phyloP scores from a whole-genome alignment of 2,113 vertebrate species.

The Clinocottus analis region DNA sequence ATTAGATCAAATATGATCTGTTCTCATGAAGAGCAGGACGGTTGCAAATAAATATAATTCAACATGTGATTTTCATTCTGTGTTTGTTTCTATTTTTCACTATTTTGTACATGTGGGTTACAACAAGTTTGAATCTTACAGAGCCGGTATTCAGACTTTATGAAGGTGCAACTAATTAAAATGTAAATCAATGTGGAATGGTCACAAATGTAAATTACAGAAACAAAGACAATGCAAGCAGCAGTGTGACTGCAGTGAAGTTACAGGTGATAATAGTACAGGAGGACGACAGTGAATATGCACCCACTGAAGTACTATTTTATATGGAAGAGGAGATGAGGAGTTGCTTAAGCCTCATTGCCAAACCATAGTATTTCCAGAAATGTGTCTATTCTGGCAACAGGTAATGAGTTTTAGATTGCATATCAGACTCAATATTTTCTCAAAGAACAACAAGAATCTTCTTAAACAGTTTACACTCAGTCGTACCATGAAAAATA shows the following conservation, averaged over 20 bases:
- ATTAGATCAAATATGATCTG: conserved; percentile 4
- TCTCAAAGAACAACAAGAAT: too few species aligned
- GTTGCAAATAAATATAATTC: not conserved
- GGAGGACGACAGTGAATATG: too few species aligned
- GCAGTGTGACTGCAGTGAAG: not conserved
- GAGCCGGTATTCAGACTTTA: not conserved
- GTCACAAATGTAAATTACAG: not conserved
- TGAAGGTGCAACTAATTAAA: not conserved
- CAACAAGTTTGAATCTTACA: not conserved
- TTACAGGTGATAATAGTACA: too few species aligned
- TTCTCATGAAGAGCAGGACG: not conserved
- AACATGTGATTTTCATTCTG: not conserved
- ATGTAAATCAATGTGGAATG: not conserved
- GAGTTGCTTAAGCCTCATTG: not conserved
- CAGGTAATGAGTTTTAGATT: conserved; percentile 12
- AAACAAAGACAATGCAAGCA: too few species aligned
- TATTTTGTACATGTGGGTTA: not conserved
- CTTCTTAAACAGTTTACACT: too few species aligned
- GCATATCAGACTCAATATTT: too few species aligned
- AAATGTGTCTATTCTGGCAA: conserved; percentile 3
- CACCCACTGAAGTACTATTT: not conserved
- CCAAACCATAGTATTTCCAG: not conserved
- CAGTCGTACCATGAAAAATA: not conserved
- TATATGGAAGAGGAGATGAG: not conserved
- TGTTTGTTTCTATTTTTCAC: not conserved